Evolutionary conservation across 2,888 invertebrate species (phyloP).

Genomic region (Augiades crinisus): DNA sequence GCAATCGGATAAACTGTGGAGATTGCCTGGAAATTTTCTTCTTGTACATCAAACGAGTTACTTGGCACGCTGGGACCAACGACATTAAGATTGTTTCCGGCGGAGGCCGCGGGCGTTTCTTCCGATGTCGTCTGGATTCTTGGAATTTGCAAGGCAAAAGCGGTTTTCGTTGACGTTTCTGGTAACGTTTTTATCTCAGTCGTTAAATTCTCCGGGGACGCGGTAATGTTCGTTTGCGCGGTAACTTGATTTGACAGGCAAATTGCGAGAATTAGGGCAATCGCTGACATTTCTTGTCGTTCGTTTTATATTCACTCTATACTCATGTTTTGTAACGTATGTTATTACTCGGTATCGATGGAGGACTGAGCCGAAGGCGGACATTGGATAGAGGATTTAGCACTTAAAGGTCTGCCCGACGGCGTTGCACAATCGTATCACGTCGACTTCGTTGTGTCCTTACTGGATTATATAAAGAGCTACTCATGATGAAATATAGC

Average conservation of each 20-base stretch:
- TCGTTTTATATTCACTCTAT: conserved; percentile 32
- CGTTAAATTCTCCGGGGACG: conserved; percentile 35
- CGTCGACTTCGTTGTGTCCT: conserved; percentile 51
- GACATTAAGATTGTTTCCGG: conserved; percentile 73
- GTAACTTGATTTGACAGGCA: conserved; percentile 52
- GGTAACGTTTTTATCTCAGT: conserved; percentile 50
- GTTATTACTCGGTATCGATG: conserved; percentile 42
- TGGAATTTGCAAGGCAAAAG: conserved; percentile 59
- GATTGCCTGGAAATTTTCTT: conserved; percentile 68
- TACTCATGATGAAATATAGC: conserved; percentile 22
- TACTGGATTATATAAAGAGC: conserved; percentile 63
- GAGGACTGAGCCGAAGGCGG: conserved; percentile 51
- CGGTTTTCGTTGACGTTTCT: conserved; percentile 39
- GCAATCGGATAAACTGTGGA: conserved; percentile 53
- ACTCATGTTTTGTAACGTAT: conserved; percentile 37
- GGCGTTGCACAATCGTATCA: conserved; percentile 68
- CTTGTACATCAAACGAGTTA: conserved; percentile 42
- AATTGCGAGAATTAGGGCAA: conserved; percentile 50
- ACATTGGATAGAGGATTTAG: conserved; percentile 70
- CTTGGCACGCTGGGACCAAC: conserved; percentile 43
- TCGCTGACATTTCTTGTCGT: conserved; percentile 45
- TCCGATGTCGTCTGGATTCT: conserved; percentile 64
- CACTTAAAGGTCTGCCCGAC: conserved; percentile 77
- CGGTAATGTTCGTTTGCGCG: conserved; percentile 41
- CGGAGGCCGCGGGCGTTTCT: conserved; percentile 53